A percentile compares a stretch with the other conserved stretches of the same genome.
phyloP scores from a whole-genome alignment of 64 coral and sea anemone genomes.

The Actinia tenebrosa region DNA sequence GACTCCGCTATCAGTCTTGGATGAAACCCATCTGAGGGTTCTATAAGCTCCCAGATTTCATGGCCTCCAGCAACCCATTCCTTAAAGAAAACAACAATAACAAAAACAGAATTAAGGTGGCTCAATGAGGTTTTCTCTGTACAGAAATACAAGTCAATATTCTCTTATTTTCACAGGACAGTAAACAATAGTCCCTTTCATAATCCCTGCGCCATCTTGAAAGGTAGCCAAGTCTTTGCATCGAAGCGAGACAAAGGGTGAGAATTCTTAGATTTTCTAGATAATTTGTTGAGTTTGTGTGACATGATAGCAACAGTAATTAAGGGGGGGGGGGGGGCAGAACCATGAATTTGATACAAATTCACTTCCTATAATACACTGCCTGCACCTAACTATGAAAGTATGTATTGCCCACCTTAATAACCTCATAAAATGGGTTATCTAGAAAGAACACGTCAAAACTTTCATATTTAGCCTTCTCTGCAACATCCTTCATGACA shows the following conservation, averaged over 20 bases:
- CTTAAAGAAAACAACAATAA: slow-evolving; percentile 21
- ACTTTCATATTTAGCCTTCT: slow-evolving; percentile 52
- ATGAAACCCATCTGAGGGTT: slow-evolving; percentile 91
- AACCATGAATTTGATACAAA: not conserved
- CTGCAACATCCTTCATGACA: slow-evolving; percentile 75
- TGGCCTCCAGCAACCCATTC: slow-evolving; percentile 59
- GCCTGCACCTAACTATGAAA: not conserved
- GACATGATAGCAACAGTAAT: too few relatives aligned
- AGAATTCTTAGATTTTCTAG: too few relatives aligned
- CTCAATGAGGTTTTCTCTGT: too few relatives aligned
- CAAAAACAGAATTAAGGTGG: not conserved
- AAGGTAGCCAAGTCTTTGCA: too few relatives aligned
- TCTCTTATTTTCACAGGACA: too few relatives aligned
- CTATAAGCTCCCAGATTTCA: slow-evolving; percentile 76
- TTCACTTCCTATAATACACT: too few relatives aligned
- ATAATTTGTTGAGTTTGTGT: too few relatives aligned
- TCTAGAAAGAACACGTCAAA: slow-evolving; percentile 84
- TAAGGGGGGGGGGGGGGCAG: too few relatives aligned
- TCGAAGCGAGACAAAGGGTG: too few relatives aligned
- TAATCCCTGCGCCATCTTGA: too few relatives aligned
- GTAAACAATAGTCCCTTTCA: too few relatives aligned
- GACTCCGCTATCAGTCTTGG: slow-evolving; percentile 58
- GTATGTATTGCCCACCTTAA: slow-evolving; percentile 32
- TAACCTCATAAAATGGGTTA: slow-evolving; percentile 50
- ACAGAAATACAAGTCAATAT: too few relatives aligned